phyloP scores from a whole-genome alignment of 2,888 invertebrate genomes.

The Polylopha cassiicola region DNA sequence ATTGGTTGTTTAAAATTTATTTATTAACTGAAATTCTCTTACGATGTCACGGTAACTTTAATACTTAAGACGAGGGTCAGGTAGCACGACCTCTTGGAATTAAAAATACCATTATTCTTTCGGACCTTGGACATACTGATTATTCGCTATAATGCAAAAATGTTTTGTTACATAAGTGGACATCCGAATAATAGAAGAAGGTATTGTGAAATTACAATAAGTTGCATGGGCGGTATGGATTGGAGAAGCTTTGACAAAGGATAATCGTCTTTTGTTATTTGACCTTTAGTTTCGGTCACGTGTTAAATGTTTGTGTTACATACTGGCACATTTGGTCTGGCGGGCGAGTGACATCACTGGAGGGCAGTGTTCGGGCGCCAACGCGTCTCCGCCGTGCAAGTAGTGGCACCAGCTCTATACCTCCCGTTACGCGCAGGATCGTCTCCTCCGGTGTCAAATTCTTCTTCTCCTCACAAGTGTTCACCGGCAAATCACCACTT shows the following conservation, averaged over 20 bases:
- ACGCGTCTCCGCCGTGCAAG: slow-evolving; percentile 80
- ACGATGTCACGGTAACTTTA: slow-evolving; percentile 17
- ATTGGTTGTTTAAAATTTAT: slow-evolving; percentile 12
- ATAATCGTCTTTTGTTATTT: slow-evolving; percentile 28
- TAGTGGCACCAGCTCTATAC: slow-evolving; percentile 86
- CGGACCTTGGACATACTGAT: slow-evolving; percentile 28
- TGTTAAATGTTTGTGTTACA: slow-evolving; percentile 32
- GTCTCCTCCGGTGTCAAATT: slow-evolving; percentile 60
- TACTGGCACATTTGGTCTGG: slow-evolving; percentile 65
- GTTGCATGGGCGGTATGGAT: slow-evolving; percentile 21
- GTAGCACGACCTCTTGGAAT: slow-evolving; percentile 33
- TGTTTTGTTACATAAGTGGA: slow-evolving; percentile 25
- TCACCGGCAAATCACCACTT: slow-evolving; percentile 24
- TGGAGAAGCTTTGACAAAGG: slow-evolving; percentile 27
- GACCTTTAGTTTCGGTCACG: slow-evolving; percentile 12
- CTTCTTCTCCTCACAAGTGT: slow-evolving; percentile 38
- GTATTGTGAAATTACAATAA: slow-evolving; percentile 27
- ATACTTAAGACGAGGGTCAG: slow-evolving; percentile 30
- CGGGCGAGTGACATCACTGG: slow-evolving; percentile 67
- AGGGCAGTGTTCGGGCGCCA: slow-evolving; percentile 66
- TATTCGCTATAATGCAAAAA: slow-evolving; percentile 24
- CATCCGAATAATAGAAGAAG: slow-evolving; percentile 21
- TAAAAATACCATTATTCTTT: slow-evolving; percentile 40
- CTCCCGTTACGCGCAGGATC: slow-evolving; percentile 75
- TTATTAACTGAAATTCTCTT: slow-evolving; percentile 13